phyloP scores from a whole-genome alignment of 2,797 vertebrate species.

The Galago senegalensis region DNA sequence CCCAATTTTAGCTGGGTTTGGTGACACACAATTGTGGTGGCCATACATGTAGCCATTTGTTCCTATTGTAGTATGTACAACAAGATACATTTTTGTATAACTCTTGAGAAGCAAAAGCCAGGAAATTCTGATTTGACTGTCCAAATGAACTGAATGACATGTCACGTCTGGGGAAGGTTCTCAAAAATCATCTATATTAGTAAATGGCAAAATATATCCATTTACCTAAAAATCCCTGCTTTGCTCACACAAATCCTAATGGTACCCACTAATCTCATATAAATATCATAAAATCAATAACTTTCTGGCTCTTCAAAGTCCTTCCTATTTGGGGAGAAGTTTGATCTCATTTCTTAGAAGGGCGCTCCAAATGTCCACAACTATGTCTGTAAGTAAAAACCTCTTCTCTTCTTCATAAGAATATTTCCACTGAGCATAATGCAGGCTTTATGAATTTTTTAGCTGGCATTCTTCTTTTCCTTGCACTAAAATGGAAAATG shows the following conservation, averaged over 20 bases:
- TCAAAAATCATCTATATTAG: neutral
- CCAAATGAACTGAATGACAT: neutral
- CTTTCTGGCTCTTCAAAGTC: constrained; percentile 41
- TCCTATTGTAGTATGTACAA: neutral
- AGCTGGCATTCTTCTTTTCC: constrained; percentile 64
- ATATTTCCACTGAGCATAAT: constrained; percentile 61
- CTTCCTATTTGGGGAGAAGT: neutral
- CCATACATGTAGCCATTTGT: neutral
- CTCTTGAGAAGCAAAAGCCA: neutral
- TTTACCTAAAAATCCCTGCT: neutral
- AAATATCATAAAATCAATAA: neutral
- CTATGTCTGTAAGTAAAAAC: constrained; percentile 52
- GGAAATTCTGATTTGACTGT: neutral
- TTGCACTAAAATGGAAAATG: constrained; percentile 79
- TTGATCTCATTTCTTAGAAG: constrained; percentile 7
- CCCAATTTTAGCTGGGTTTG: neutral
- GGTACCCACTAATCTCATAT: neutral
- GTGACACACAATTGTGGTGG: neutral
- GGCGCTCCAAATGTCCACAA: neutral
- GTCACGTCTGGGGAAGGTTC: neutral
- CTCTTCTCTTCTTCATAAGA: constrained; percentile 52
- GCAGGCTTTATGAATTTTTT: constrained; percentile 79
- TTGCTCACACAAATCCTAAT: neutral
- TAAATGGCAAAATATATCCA: neutral
- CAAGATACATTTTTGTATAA: neutral